Conservation (phyloP, 2,888 invertebrate species). For the Sphaeridia pumilis region DNA sequence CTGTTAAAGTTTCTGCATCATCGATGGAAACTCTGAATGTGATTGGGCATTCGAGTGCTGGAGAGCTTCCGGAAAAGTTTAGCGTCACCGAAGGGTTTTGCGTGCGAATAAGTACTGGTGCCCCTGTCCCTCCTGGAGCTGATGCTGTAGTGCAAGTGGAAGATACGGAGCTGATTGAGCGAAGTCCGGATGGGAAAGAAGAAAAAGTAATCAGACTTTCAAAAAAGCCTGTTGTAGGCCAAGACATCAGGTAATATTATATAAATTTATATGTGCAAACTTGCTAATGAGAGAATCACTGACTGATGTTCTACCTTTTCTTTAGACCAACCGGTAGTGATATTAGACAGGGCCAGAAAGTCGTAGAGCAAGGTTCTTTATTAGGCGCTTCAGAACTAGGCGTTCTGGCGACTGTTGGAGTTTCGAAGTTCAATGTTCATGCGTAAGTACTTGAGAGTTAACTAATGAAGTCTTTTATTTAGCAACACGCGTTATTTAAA, state of each 20-base stretch:
- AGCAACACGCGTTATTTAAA: no score
- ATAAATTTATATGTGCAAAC: no score
- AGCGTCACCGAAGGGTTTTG: slow-evolving; percentile 55
- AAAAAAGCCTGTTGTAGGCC: slow-evolving; percentile 51
- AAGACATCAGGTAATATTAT: slow-evolving; percentile 74
- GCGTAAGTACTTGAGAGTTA: no score
- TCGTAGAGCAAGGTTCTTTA: slow-evolving; percentile 46
- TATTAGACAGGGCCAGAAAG: slow-evolving; percentile 47
- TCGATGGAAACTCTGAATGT: slow-evolving; percentile 50
- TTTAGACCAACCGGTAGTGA: slow-evolving; percentile 57
- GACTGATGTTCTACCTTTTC: no score
- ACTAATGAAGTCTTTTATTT: no score
- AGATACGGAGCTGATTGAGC: slow-evolving; percentile 63
- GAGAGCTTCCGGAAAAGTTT: slow-evolving; percentile 44
- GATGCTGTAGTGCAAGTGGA: slow-evolving; percentile 59
- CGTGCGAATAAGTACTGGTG: slow-evolving; percentile 87
- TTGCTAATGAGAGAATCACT: no score
- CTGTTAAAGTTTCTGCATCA: slow-evolving; percentile 66
- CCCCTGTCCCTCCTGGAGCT: slow-evolving; percentile 66
- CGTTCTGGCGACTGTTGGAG: slow-evolving; percentile 55
- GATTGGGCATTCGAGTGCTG: slow-evolving; percentile 58
- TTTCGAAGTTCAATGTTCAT: slow-evolving; percentile 46
- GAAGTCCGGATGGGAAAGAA: slow-evolving; percentile 48
- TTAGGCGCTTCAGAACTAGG: slow-evolving; percentile 58
- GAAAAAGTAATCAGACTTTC: slow-evolving; percentile 66